phyloP scores from a whole-genome alignment of 2,797 vertebrate genomes.

The Catostomus latipinnis region DNA sequence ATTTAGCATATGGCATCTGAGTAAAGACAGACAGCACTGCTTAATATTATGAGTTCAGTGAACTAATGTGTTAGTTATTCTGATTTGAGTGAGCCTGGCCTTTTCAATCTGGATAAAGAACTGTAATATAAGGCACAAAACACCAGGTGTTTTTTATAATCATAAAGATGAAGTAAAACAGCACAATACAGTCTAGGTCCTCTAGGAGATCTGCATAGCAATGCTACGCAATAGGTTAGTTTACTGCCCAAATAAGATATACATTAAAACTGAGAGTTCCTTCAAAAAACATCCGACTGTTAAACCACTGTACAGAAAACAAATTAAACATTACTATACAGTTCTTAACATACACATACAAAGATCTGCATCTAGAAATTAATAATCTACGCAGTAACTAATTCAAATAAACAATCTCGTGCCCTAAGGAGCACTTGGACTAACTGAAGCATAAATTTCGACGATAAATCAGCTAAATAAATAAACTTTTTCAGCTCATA shows the following conservation, averaged over 20 bases:
- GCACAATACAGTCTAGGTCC: too few relatives aligned
- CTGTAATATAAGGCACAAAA: too few relatives aligned
- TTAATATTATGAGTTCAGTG: neutral
- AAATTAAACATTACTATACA: neutral
- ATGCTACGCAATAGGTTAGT: neutral
- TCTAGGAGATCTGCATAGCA: neutral
- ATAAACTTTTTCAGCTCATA: neutral
- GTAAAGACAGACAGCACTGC: neutral
- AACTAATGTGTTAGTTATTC: too few relatives aligned
- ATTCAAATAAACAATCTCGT: neutral
- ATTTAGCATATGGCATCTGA: neutral
- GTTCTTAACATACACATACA: neutral
- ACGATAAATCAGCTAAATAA: neutral
- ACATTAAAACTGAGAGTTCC: neutral
- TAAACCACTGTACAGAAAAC: neutral
- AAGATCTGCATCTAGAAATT: neutral
- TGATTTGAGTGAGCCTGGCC: too few relatives aligned
- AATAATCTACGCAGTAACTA: neutral
- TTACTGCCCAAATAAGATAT: neutral
- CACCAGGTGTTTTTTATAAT: too few relatives aligned
- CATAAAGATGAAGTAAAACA: too few relatives aligned
- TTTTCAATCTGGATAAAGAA: too few relatives aligned
- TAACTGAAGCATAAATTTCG: neutral
- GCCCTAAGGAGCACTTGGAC: neutral
- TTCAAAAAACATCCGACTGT: too few relatives aligned